Percentiles rank a stretch among this genome's conserved stretches.
Conservation (phyloP, 2,888 invertebrate species). For the Cartodere bifasciata region DNA sequence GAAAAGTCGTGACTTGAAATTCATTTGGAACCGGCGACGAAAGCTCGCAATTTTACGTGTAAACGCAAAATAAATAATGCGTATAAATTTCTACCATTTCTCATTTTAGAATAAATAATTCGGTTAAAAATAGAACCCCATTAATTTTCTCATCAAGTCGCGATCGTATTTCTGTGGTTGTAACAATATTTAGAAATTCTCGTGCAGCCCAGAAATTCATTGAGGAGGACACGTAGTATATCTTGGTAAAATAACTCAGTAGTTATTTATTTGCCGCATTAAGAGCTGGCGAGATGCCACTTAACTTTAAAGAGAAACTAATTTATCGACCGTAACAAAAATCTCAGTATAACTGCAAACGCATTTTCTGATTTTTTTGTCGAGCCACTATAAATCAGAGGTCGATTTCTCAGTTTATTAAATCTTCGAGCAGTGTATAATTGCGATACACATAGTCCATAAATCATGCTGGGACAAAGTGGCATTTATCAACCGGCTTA, state of each 20-base stretch:
- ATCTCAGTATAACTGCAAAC: constrained; percentile 21
- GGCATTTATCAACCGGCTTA: constrained; percentile 31
- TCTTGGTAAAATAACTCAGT: constrained; percentile 18
- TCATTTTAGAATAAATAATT: too few species aligned
- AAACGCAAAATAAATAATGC: too few species aligned
- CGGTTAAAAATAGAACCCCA: constrained; percentile 11
- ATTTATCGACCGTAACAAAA: constrained; percentile 28
- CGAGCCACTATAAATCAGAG: constrained; percentile 26
- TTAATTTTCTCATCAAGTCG: constrained; percentile 9
- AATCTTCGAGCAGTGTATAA: constrained; percentile 33
- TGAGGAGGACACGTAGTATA: constrained; percentile 22
- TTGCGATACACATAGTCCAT: constrained; percentile 31
- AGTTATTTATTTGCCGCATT: constrained; percentile 22
- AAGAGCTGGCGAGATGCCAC: constrained; percentile 22
- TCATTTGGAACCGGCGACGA: too few species aligned
- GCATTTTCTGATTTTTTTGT: constrained; percentile 18
- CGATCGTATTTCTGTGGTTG: constrained; percentile 12
- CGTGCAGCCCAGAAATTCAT: constrained; percentile 21
- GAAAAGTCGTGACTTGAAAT: too few species aligned
- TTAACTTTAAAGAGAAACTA: constrained; percentile 22
- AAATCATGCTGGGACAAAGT: constrained; percentile 30
- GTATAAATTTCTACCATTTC: too few species aligned
- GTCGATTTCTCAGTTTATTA: constrained; percentile 35
- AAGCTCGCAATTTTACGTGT: too few species aligned
- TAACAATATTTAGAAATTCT: constrained; percentile 22